phyloP scores from a whole-genome alignment of 2,888 invertebrate species.

The Polydrusus pterygomalis region DNA sequence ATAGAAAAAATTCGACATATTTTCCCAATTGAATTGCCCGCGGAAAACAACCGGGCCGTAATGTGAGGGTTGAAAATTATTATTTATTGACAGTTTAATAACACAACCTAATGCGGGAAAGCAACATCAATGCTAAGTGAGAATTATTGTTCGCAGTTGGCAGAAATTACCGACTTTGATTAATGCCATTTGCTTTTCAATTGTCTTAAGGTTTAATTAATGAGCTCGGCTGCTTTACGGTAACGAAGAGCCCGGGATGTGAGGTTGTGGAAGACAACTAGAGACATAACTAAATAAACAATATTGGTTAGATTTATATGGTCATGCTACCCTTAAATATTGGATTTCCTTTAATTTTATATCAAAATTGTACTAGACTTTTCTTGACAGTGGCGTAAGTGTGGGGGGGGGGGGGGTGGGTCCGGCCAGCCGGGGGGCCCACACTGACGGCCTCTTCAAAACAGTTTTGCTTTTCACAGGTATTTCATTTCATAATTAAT shows the following conservation, averaged over 20 bases:
- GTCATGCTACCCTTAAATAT: too few species aligned
- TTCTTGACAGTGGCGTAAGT: too few species aligned
- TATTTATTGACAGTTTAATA: slow-evolving; percentile 7
- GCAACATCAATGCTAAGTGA: slow-evolving; percentile 1
- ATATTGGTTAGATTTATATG: not conserved
- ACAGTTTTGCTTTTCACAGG: too few species aligned
- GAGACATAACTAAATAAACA: not conserved
- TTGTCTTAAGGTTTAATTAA: slow-evolving; percentile 6
- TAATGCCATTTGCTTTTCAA: slow-evolving; percentile 9
- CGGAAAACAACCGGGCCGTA: too few species aligned
- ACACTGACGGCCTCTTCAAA: too few species aligned
- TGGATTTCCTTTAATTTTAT: too few species aligned
- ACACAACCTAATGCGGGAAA: not conserved
- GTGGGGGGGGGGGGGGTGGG: too few species aligned
- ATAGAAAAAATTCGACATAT: too few species aligned
- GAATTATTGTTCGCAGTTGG: slow-evolving; percentile 12
- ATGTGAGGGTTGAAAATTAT: not conserved
- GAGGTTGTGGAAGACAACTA: not conserved
- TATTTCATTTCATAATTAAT: too few species aligned
- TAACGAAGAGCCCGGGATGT: not conserved
- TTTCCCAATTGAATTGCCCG: too few species aligned
- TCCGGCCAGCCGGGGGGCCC: too few species aligned
- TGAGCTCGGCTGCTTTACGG: not conserved
- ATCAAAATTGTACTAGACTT: too few species aligned
- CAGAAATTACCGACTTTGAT: slow-evolving; percentile 13